Evolutionary conservation across 2,888 invertebrate species (phyloP).

Genomic region (Hoplodrina ambigua): DNA sequence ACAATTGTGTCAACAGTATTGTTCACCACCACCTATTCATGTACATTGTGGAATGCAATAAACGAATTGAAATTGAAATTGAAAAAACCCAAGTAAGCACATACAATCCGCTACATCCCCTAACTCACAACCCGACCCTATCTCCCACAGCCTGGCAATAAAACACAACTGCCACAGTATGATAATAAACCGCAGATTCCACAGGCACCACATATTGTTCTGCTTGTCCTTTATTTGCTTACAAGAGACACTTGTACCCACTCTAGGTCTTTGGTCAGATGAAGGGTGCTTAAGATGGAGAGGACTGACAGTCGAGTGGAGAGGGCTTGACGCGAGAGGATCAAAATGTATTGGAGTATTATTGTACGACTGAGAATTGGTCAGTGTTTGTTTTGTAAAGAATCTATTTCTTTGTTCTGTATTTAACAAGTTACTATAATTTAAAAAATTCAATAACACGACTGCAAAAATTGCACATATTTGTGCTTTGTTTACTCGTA

Average conservation of each 20-base stretch:
- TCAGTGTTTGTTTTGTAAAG: background rate
- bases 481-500: too few relatives aligned
- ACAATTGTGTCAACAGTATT: too few relatives aligned
- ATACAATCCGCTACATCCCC: constrained; percentile 11
- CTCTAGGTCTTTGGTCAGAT: constrained; percentile 43
- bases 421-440: too few relatives aligned
- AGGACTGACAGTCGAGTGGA: constrained; percentile 22
- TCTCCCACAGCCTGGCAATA: constrained; percentile 61
- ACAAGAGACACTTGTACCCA: constrained; percentile 59
- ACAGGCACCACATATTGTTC: constrained; percentile 67
- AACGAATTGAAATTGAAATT: too few relatives aligned
- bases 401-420: background rate
- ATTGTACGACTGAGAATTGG: constrained; percentile 13
- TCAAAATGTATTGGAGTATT: constrained; percentile 28
- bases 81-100: too few relatives aligned
- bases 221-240: constrained; percentile 66
- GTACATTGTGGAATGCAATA: too few relatives aligned
- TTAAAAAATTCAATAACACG: too few relatives aligned
- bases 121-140: background rate
- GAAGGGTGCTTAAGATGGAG: constrained; percentile 39
- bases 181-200: constrained; percentile 78
- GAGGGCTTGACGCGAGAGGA: constrained; percentile 27
- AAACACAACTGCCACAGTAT: constrained; percentile 73
- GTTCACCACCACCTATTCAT: too few relatives aligned
- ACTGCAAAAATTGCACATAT: too few relatives aligned